Evolutionary conservation across 64 coral and sea anemone species (phyloP).

Genomic region (Montipora foliosa): DNA sequence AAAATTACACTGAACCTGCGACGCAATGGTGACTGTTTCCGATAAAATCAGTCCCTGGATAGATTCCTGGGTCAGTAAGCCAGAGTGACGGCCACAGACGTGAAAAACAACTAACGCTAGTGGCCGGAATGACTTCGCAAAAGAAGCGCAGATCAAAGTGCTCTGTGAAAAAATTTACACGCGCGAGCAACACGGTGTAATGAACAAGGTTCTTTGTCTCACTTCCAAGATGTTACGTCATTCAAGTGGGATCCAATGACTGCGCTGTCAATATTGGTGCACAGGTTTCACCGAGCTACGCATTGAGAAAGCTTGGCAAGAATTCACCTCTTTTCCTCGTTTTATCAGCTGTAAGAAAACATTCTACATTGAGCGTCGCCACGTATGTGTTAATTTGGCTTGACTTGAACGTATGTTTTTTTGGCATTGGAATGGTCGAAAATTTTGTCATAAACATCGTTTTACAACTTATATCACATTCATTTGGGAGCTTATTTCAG

Average conservation of each 20-base stretch:
- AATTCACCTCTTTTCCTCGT: background rate
- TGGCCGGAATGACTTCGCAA: constrained; percentile 1
- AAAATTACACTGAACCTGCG: constrained; percentile 58
- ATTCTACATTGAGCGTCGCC: background rate
- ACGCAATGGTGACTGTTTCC: constrained; percentile 96
- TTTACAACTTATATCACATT: background rate
- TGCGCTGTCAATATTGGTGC: background rate
- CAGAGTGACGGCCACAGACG: constrained; percentile 55
- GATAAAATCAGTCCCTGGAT: constrained; percentile 92
- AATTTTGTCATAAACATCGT: no score
- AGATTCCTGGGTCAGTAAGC: constrained; percentile 88
- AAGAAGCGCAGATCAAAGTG: constrained; percentile 26
- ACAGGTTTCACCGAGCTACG: background rate
- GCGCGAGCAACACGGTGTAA: constrained; percentile 1
- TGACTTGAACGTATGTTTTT: background rate
- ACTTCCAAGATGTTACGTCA: constrained; percentile 45
- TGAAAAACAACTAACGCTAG: background rate
- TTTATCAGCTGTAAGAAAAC: background rate
- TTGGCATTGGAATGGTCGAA: background rate
- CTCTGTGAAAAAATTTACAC: background rate
- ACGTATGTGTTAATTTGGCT: background rate
- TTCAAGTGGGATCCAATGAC: background rate
- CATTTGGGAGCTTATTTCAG: background rate
- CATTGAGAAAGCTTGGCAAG: background rate
- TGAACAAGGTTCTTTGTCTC: constrained; percentile 47